These are phyloP conservation scores for Anodontia alba DNA, from an alignment of 2,888 invertebrate species.

Conservation along the genomic window DNA sequence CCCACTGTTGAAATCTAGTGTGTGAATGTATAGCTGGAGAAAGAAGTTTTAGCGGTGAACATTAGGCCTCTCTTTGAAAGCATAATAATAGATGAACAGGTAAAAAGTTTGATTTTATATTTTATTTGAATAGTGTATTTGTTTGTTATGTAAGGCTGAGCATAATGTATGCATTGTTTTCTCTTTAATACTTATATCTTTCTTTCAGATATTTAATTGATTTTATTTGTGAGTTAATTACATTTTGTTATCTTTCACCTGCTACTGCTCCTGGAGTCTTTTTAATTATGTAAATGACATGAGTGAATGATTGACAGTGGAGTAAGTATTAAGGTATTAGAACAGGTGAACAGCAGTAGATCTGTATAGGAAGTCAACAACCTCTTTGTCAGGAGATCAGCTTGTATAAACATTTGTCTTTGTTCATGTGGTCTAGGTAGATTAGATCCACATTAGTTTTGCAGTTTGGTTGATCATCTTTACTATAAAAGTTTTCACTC, in stretches of 20 bases:
- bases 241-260: neutral
- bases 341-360: neutral
- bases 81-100: constrained; percentile 25
- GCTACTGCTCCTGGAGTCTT: neutral
- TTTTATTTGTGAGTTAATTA: neutral
- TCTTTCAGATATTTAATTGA: constrained; percentile 14
- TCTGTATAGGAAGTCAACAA: neutral
- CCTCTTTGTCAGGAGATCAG: constrained; percentile 40
- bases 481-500: too few species aligned
- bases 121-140: constrained; percentile 8
- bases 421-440: neutral
- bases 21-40: constrained; percentile 55
- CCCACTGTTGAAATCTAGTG: constrained; percentile 59
- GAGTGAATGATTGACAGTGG: neutral
- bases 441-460: neutral
- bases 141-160: constrained; percentile 11
- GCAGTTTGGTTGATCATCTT: too few species aligned
- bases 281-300: constrained; percentile 14
- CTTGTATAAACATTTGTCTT: constrained; percentile 18
- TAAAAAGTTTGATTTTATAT: constrained; percentile 20
- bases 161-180: constrained; percentile 1
- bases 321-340: neutral
- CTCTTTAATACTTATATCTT: neutral
- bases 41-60: constrained; percentile 60
- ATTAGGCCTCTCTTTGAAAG: constrained; percentile 54